Evolutionary conservation across 1,140 invertebrate species (phyloP).

Genomic region (Aphis gossypii): DNA sequence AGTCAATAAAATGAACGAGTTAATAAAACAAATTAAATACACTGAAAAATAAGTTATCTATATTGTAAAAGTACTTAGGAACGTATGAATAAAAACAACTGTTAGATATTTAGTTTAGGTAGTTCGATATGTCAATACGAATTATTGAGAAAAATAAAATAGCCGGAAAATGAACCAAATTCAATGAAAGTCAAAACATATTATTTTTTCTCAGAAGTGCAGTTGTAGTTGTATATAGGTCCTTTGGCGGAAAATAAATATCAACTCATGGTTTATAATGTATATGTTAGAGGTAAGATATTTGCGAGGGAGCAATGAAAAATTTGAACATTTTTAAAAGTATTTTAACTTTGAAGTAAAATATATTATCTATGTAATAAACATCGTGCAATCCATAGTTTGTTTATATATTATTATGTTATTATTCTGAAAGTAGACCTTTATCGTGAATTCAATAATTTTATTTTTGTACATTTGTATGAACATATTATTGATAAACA

Average conservation of each 20-base stretch:
- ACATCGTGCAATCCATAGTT: no score
- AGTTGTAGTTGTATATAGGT: not conserved
- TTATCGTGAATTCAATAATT: no score
- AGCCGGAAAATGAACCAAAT: not conserved
- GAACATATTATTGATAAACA: no score
- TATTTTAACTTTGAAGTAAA: not conserved
- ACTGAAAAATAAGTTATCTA: not conserved
- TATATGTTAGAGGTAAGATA: not conserved
- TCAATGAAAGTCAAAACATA: not conserved
- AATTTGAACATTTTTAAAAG: not conserved
- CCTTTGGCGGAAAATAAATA: not conserved
- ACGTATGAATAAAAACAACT: not conserved
- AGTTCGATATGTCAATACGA: not conserved
- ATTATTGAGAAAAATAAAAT: not conserved
- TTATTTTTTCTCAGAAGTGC: not conserved
- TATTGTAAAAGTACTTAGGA: not conserved
- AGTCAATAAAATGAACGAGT: not conserved
- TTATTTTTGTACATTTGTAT: no score
- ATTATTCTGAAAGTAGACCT: no score
- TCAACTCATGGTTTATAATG: not conserved
- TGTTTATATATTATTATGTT: no score
- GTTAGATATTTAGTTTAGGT: not conserved
- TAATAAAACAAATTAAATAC: not conserved
- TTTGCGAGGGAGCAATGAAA: not conserved
- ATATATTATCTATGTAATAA: not conserved